Conservation (phyloP, 1,140 invertebrate genomes). For the Sminthurinus signatus region DNA sequence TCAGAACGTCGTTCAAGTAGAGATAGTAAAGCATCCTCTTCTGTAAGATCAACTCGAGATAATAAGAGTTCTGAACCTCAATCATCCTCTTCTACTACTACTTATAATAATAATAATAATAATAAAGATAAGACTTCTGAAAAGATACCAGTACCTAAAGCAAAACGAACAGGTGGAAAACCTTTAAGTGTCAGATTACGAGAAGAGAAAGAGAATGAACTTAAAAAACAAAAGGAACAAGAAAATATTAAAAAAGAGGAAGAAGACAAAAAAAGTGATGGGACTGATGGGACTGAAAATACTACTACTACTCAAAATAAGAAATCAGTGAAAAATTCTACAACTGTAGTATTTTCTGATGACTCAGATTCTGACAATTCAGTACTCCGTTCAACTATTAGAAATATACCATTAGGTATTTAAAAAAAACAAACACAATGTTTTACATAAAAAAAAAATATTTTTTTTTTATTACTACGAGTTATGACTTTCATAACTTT, state of each 20-base stretch:
- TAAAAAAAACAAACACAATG: too few relatives aligned
- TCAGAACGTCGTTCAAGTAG: neutral
- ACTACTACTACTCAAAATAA: neutral
- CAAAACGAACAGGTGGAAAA: neutral
- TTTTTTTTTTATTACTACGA: too few relatives aligned
- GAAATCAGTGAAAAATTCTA: neutral
- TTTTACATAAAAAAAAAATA: too few relatives aligned
- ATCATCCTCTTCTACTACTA: too few relatives aligned
- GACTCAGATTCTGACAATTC: neutral
- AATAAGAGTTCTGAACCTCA: too few relatives aligned
- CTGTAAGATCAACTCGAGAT: too few relatives aligned
- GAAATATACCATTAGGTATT: neutral
- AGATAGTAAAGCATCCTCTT: neutral
- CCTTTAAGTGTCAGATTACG: slow-evolving; percentile 2
- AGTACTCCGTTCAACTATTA: neutral
- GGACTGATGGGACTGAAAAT: neutral
- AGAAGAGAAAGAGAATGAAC: slow-evolving; percentile 3
- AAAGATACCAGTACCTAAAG: neutral
- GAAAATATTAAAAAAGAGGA: neutral
- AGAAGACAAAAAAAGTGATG: neutral
- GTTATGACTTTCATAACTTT: too few relatives aligned
- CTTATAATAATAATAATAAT: too few relatives aligned
- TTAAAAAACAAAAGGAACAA: neutral
- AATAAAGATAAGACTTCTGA: too few relatives aligned
- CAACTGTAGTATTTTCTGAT: neutral